Conservation (phyloP, 2,113 vertebrate species). For the Clarias magur region DNA sequence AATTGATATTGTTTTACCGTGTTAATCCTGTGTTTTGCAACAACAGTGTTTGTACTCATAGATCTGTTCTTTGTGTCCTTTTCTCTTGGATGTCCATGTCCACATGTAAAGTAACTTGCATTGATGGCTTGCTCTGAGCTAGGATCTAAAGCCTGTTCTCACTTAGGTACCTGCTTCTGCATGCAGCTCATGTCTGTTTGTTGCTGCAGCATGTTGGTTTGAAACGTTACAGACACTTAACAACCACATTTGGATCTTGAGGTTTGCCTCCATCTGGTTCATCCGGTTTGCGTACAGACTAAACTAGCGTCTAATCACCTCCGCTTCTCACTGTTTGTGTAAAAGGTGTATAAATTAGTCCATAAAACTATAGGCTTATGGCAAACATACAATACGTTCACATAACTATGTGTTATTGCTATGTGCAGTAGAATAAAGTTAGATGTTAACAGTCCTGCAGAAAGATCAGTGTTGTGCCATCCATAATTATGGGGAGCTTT, state of each 20-base stretch:
- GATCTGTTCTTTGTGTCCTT: constrained; percentile 14
- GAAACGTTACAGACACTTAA: neutral
- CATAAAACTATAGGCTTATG: neutral
- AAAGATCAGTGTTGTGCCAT: neutral
- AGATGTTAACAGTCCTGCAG: neutral
- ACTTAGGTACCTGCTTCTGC: neutral
- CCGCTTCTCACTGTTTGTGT: neutral
- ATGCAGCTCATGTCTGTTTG: neutral
- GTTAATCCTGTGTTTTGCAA: neutral
- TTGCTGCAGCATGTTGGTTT: constrained; percentile 1
- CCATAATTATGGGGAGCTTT: neutral
- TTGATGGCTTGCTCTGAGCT: constrained; percentile 2
- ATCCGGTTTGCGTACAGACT: neutral
- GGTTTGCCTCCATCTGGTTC: neutral
- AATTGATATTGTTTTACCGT: neutral
- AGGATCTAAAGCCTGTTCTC: neutral
- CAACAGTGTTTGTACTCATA: neutral
- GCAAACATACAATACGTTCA: neutral
- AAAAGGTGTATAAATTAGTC: neutral
- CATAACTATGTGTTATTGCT: neutral
- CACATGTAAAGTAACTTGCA: constrained; percentile 7
- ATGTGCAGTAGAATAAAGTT: neutral
- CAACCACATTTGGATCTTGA: neutral
- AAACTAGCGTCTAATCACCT: neutral
- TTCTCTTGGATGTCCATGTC: constrained; percentile 17